A percentile compares a stretch with the other conserved stretches of the same genome.
Evolutionary conservation across 2,113 vertebrate genomes (phyloP).

Genomic region (Rhinoderma darwinii): DNA sequence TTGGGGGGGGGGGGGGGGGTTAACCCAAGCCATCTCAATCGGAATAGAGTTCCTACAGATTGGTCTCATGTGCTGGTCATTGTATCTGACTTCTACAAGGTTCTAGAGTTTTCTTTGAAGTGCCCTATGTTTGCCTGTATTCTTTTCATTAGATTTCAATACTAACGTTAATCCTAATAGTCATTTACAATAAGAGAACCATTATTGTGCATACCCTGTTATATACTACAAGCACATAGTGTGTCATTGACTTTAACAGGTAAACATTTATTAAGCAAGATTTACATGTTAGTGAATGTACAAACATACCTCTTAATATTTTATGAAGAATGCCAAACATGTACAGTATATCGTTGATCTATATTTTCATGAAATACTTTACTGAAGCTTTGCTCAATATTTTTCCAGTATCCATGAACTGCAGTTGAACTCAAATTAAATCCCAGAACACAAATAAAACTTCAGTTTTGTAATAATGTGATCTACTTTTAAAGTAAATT

Average conservation of each 20-base stretch:
- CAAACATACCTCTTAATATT: not conserved
- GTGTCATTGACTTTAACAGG: not conserved
- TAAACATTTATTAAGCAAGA: not conserved
- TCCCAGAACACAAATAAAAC: slow-evolving; percentile 44
- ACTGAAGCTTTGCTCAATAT: slow-evolving; percentile 2
- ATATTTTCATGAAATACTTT: not conserved
- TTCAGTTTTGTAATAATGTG: slow-evolving; percentile 10
- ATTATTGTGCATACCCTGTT: not conserved
- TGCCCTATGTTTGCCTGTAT: not conserved
- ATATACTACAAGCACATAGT: not conserved
- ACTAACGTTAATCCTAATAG: not conserved
- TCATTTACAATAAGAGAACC: not conserved
- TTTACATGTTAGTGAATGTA: not conserved
- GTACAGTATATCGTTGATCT: not conserved
- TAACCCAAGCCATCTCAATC: no score
- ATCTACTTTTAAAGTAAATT: slow-evolving; percentile 20
- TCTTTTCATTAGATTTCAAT: not conserved
- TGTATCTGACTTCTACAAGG: no score
- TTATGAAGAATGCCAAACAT: not conserved
- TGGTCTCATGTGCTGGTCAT: no score
- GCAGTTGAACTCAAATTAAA: slow-evolving; percentile 46
- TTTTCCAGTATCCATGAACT: slow-evolving; percentile 39
- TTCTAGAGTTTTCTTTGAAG: not conserved
- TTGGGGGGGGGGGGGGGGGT: no score
- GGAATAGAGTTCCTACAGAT: no score